These are phyloP conservation scores for Quadriops clusia DNA, from an alignment of 2,888 invertebrate species.

Conservation along the genomic window DNA sequence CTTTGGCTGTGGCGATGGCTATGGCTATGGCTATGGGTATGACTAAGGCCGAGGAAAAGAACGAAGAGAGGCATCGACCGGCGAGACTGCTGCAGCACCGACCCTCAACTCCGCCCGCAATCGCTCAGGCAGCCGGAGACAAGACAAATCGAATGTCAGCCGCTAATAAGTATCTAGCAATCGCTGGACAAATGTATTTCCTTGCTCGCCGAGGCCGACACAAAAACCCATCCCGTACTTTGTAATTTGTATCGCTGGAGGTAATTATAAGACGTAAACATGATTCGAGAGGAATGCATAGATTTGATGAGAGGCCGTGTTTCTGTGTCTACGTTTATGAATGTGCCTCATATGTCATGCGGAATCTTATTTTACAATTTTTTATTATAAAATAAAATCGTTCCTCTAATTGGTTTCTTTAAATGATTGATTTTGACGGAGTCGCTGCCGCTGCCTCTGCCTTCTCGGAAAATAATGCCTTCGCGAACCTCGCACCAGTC, in stretches of 20 bases:
- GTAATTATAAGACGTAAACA: conserved; percentile 34
- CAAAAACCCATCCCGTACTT: conserved; percentile 36
- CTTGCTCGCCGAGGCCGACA: conserved; percentile 34
- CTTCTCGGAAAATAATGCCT: too few relatives aligned
- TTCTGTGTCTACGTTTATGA: conserved; percentile 18
- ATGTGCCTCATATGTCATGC: conserved; percentile 19
- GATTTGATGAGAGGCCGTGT: conserved; percentile 21
- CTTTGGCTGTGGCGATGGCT: too few relatives aligned
- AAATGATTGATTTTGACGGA: too few relatives aligned
- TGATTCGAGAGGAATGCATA: conserved; percentile 23
- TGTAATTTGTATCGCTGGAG: conserved; percentile 38
- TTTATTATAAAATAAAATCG: too few relatives aligned
- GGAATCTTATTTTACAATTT: conserved; percentile 11
- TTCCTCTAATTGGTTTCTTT: too few relatives aligned
- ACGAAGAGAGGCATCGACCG: conserved; percentile 21
- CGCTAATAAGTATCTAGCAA: conserved; percentile 42
- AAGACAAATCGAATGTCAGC: conserved; percentile 44
- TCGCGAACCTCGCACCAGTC: too few relatives aligned
- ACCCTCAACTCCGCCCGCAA: conserved; percentile 28
- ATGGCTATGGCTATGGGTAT: too few relatives aligned
- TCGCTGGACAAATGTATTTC: conserved; percentile 39
- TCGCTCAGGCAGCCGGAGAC: conserved; percentile 35
- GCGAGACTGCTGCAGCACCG: conserved; percentile 17
- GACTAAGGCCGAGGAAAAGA: too few relatives aligned
- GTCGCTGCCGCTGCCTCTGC: too few relatives aligned